phyloP scores from a whole-genome alignment of 2,888 invertebrate species.

The Cephus nigrinus region DNA sequence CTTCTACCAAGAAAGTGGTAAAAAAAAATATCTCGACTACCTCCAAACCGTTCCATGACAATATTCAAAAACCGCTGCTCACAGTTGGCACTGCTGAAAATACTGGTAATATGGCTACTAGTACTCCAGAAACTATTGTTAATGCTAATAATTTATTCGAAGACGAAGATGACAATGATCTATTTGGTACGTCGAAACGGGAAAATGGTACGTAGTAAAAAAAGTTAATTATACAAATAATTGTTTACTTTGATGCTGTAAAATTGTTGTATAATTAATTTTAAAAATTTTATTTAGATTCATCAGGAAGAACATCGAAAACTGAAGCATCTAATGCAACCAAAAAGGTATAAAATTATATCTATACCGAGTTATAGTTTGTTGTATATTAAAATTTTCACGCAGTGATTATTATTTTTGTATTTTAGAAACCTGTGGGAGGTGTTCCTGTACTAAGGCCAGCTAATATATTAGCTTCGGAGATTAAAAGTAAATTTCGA shows the following conservation, averaged over 20 bases:
- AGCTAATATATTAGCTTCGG: constrained; percentile 44
- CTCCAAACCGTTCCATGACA: not conserved
- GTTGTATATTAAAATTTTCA: not conserved
- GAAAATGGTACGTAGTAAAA: constrained; percentile 11
- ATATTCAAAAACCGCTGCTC: constrained; percentile 38
- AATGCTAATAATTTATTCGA: constrained; percentile 45
- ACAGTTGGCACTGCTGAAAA: constrained; percentile 28
- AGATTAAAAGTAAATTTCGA: constrained; percentile 41
- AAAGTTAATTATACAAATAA: not conserved
- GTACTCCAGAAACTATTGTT: constrained; percentile 48
- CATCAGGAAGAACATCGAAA: not conserved
- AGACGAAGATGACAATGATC: constrained; percentile 47
- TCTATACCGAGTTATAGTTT: not conserved
- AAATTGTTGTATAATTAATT: not conserved
- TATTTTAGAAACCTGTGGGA: constrained; percentile 72
- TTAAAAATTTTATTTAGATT: not conserved
- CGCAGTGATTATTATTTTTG: constrained; percentile 11
- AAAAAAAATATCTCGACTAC: constrained; percentile 17
- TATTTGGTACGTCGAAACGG: constrained; percentile 42
- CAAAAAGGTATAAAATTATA: constrained; percentile 27
- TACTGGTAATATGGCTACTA: constrained; percentile 42
- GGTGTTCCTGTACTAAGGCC: constrained; percentile 72
- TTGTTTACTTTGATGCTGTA: not conserved
- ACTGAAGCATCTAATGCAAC: constrained; percentile 6
- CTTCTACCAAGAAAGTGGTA: constrained; percentile 35